Evolutionary conservation across 2,113 vertebrate genomes (phyloP), one percentile per base, ranked within the genome.

Genomic region (Mormyrus lacerda): DNA sequence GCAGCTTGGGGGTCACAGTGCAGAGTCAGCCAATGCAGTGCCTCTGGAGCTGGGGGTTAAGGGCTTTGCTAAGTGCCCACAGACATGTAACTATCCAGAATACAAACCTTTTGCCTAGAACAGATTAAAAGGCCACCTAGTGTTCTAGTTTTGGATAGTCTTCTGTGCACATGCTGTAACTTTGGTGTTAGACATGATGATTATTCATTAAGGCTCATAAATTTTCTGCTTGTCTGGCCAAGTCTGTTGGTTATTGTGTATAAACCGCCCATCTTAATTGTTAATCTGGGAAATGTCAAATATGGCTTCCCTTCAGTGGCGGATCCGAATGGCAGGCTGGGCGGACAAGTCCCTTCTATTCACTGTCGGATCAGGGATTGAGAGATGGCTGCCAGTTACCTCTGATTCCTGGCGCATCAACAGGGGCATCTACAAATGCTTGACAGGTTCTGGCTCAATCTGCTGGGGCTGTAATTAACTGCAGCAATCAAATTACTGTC

Each of bases 401-500:
- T 87, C 17, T 50, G 44, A 50, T 47, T n/a, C 4, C 19, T 85
- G 24, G 10, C 2, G 1, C 45, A 47, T 85, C 44, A 31, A 50
- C 83, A 85, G 83, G 83, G 10, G 24, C 24, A 19, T 47, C 83
- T 85, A 44, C 24, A 47, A 13, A 39, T 1, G 31, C 47, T n/a
- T 53, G 21, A 44, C 58, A 50, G 10, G 31, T 27, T 45, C 27
- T 47, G 58, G n/a, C n/a, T 88, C 9, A 79, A 11, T 76, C 47
- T 47, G 47, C 7, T 7, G 2, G 21, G 42, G 58, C 6, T 65
- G 27, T 51, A 79, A 88, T 50, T 76, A 48, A 88, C 15, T 35
- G 65, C 42, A 17, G 61, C 42, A 79, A 44, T 88, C 69, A 50
- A 79, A 88, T 88, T 88, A 48, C n/a, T 50, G 31, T 88, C 45